Evolutionary conservation across 2,888 invertebrate genomes (phyloP), one percentile per base, ranked within the genome.

Genomic region (Tupiocoris notatus): DNA sequence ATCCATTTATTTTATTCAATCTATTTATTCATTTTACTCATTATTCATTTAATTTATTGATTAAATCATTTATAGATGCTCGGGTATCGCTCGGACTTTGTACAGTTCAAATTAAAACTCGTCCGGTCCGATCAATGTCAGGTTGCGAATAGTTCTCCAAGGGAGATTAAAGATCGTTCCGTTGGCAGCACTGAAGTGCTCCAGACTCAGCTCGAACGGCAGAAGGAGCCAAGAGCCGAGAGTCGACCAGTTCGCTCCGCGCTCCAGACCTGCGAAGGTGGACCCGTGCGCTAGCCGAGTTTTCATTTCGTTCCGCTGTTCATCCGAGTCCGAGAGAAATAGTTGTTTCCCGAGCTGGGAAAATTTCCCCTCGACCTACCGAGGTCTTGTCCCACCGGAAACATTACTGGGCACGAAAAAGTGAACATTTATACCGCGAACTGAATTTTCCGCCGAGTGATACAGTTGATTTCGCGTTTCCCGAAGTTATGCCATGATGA

Each of bases 201-300:
- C 9, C 9, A 9, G 24, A 7, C 24, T 16, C 58, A 59, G 7
- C 24, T 24, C 58, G 39, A 39, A 39, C 39, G 12, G 25, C 70
- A 70, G 58, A 20, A 1, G 24, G n/a, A 1, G n/a, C 59, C 59
- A 17, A 22, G 22, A 23, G 70, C 18, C 25, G 1, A n/a, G 20
- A 23, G 58, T 18, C 25, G 1, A n/a, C 16, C 73, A 73, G 73
- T 73, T 24, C 73, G 73, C 39, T 73, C 61, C 73, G 73, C 73
- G 73, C 73, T 54, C 73, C 73, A 73, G 73, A 73, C 73, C 73
- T 73, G 73, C 21, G n/a, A 23, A 73, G 73, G 73, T 73, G 73
- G 73, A 73, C 20, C 16, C 62, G 73, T 63, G 73, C 73, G 73
- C 62, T 59, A 9, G 6, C 59, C 17, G n/a, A n/a, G 3, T 59